Conservation (phyloP, 2,113 vertebrate genomes). For the Ornithorhynchus anatinus region DNA sequence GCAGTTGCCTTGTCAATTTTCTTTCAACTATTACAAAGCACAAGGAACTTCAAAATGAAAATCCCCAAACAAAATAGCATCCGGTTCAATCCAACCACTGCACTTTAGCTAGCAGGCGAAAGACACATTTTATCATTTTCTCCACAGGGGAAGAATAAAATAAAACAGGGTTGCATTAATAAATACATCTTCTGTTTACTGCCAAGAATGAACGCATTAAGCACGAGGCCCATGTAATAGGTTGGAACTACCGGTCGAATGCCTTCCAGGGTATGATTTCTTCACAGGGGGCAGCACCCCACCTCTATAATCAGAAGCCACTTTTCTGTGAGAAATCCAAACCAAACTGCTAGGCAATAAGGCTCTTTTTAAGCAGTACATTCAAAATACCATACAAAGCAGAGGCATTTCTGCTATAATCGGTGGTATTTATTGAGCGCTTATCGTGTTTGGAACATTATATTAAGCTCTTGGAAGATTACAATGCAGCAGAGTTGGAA, state of each 20-base stretch:
- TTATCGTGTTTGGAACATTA: no score
- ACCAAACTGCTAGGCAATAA: not conserved
- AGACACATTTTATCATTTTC: conserved; percentile 14
- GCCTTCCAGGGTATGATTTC: not conserved
- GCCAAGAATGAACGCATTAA: not conserved
- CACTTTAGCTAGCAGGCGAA: conserved; percentile 8
- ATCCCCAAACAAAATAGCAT: conserved; percentile 1
- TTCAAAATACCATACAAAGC: not conserved
- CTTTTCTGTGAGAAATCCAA: not conserved
- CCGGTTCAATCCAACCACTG: not conserved
- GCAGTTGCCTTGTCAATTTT: conserved; percentile 10
- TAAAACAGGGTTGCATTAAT: not conserved
- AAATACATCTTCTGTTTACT: not conserved
- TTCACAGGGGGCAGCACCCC: not conserved
- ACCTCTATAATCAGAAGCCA: not conserved
- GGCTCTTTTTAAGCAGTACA: not conserved
- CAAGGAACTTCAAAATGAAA: conserved; percentile 10
- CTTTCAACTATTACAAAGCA: conserved; percentile 17
- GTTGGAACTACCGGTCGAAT: not conserved
- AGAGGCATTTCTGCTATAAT: no score
- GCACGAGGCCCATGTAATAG: not conserved
- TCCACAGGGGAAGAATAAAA: conserved; percentile 2
- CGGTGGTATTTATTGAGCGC: no score
- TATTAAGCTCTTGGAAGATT: no score
- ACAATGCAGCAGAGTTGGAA: no score